Evolutionary conservation across 1,140 invertebrate species (phyloP), one percentile per base, ranked within the genome.

Genomic region (Zaprionus davidi): DNA sequence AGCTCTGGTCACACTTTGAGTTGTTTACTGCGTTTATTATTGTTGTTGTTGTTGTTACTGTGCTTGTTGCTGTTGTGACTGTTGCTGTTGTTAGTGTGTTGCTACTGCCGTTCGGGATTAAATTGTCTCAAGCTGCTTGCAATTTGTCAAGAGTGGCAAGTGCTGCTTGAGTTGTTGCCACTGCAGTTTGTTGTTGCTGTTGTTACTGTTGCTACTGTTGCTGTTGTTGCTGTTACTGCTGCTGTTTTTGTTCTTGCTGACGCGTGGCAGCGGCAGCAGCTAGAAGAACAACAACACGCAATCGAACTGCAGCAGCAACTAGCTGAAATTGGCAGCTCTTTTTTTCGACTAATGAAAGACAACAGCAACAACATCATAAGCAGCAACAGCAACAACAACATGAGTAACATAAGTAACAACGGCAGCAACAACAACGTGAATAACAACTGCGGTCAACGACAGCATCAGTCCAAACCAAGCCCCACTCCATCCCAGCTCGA

Each of bases 61-160:
- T 28, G 62, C 73, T 56, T 55, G 34, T 55, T 41, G n/a, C 20
- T 53, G 6, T 11, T 71, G 44, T 46, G 6, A 28, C 26, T 68
- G 46, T 51, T 57, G 64, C 20, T 46, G 69, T 55, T 65, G 12
- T 26, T 62, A 31, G 7, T 31, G 28, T 3, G 64, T 62, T 71
- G 66, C 41, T 66, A 57, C 68, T 51, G 20, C 13, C 70, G 60
- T 57, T 67, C 75, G 78, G 83, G 71, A 88, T 88, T 88, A 90
- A 88, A 90, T 90, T 84, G 84, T 88, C 88, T 84, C 85, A 76
- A 69, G 74, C 73, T 84, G 85, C 81, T 84, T 76, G 72, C 85
- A 88, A 88, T 88, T 88, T 88, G 84, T 88, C 84, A 90, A 81
- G 71, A 71, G 67, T 28, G 69, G 59, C 78, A 90, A 88, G 81